Conservation (phyloP, 2,888 invertebrate species). For the Mesorhabditis sp. region DNA sequence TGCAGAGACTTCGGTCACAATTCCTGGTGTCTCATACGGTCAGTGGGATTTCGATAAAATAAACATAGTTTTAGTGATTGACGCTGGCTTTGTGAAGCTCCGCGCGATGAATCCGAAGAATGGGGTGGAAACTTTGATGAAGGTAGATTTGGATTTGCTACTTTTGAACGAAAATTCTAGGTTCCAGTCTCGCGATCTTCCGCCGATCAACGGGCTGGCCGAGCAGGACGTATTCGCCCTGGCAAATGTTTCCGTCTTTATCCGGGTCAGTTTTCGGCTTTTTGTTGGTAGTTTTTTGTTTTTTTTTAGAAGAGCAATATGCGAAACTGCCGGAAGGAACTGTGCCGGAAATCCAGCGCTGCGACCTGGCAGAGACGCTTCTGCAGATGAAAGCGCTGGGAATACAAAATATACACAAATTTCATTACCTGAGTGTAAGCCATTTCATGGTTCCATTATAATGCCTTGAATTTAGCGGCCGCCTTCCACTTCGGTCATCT, state of each 20-base stretch:
- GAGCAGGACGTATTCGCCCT: slow-evolving; percentile 78
- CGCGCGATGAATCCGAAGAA: slow-evolving; percentile 81
- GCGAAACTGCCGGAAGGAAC: slow-evolving; percentile 70
- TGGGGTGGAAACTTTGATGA: slow-evolving; percentile 65
- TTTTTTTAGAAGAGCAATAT: slow-evolving; percentile 69
- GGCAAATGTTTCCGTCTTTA: slow-evolving; percentile 75
- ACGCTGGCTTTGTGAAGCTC: slow-evolving; percentile 90
- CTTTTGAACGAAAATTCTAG: slow-evolving; percentile 58
- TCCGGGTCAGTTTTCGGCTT: slow-evolving; percentile 44
- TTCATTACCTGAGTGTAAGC: slow-evolving; percentile 73
- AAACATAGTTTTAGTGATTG: slow-evolving; percentile 71
- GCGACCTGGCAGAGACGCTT: slow-evolving; percentile 78
- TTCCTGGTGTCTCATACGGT: slow-evolving; percentile 86
- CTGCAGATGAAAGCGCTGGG: slow-evolving; percentile 89
- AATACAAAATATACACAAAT: slow-evolving; percentile 82
- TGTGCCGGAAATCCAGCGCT: slow-evolving; percentile 87
- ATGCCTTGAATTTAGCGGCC: slow-evolving; percentile 68
- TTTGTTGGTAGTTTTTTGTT: not conserved
- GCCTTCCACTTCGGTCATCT: slow-evolving; percentile 79
- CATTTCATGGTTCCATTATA: slow-evolving; percentile 10
- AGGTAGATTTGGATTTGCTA: slow-evolving; percentile 37
- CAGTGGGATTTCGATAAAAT: not conserved
- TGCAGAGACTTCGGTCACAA: slow-evolving; percentile 92
- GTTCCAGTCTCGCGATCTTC: slow-evolving; percentile 77
- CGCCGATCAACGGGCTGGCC: slow-evolving; percentile 84